Percentiles rank a stretch among this genome's conserved stretches.
Conservation (phyloP, 2,888 invertebrate species). For the Eledone cirrhosa region DNA sequence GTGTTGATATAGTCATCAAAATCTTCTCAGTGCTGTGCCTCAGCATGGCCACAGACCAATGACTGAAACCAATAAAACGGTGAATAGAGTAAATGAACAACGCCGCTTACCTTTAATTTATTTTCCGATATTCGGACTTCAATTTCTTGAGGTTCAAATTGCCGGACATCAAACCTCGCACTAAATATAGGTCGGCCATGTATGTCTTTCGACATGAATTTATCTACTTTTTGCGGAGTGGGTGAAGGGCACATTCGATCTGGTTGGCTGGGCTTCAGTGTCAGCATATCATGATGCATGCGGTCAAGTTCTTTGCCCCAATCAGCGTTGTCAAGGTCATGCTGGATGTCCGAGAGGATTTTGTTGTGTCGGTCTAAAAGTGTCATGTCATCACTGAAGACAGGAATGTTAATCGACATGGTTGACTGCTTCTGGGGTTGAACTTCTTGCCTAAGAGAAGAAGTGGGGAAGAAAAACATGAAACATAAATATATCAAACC, state of each 20-base stretch:
- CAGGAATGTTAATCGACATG: background rate
- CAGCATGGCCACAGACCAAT: no score
- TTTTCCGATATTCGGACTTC: constrained; percentile 13
- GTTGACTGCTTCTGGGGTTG: no score
- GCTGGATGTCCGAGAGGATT: constrained; percentile 9
- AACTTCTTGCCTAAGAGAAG: no score
- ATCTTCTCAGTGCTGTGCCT: no score
- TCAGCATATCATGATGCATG: constrained; percentile 12
- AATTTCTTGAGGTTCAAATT: constrained; percentile 24
- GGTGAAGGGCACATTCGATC: background rate
- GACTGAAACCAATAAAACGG: no score
- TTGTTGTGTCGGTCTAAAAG: constrained; percentile 9
- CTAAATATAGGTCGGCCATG: constrained; percentile 10
- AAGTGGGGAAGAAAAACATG: background rate
- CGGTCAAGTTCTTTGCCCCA: constrained; percentile 12
- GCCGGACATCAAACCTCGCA: background rate
- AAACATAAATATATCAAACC: no score
- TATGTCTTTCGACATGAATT: constrained; percentile 4
- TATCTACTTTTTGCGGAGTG: background rate
- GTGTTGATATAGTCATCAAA: no score
- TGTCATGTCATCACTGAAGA: background rate
- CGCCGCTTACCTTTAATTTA: background rate
- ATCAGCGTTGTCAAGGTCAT: background rate
- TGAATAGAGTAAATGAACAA: no score
- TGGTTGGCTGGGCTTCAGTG: background rate